A percentile compares a stretch with the other conserved stretches of the same genome.
Evolutionary conservation across 2,113 vertebrate species (phyloP).

Genomic region (Dipodomys ordii): DNA sequence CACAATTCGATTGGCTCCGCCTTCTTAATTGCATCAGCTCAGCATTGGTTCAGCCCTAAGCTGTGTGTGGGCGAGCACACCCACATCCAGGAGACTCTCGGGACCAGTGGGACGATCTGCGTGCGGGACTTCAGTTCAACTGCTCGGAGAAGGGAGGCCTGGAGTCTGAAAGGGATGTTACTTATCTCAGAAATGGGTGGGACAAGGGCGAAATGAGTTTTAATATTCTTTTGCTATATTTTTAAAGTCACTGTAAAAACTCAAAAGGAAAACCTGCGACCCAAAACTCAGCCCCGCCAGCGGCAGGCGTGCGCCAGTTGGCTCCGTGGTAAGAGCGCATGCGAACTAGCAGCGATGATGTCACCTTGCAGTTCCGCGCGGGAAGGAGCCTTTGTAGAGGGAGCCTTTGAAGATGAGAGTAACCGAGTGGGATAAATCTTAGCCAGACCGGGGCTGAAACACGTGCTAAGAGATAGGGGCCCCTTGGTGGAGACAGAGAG

Average conservation of each 20-base stretch:
- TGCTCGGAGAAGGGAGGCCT: background rate
- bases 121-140: background rate
- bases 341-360: background rate
- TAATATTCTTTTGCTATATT: background rate
- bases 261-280: background rate
- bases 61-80: no score
- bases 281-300: background rate
- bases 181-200: background rate
- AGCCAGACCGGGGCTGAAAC: background rate
- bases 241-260: background rate
- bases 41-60: rapidly evolving
- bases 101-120: no score
- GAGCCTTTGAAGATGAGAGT: background rate
- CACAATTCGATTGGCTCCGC: background rate
- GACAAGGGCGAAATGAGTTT: background rate
- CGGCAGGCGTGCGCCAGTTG: background rate
- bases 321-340: background rate
- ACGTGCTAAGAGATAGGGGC: background rate
- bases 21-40: slow-evolving; percentile 29
- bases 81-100: background rate
- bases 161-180: background rate
- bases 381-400: background rate
- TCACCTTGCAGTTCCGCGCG: background rate
- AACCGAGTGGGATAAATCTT: background rate
- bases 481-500: background rate